Conservation (phyloP, 2,888 invertebrate genomes). For the Nephrotoma guestfalica region DNA sequence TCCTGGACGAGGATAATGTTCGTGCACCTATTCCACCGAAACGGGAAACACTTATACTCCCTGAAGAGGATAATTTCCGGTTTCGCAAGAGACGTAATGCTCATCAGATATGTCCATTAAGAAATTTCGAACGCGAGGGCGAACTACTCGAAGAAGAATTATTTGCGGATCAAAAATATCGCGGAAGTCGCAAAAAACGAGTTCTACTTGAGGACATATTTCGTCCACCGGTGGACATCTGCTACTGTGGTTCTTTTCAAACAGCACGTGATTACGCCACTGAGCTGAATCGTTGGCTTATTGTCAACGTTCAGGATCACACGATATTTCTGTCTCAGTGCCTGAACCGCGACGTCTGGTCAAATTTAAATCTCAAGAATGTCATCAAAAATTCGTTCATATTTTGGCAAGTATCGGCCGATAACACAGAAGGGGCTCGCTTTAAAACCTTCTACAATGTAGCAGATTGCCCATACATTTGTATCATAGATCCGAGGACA, state of each 20-base stretch:
- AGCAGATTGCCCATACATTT: slow-evolving; percentile 43
- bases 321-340: slow-evolving; percentile 53
- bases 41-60: slow-evolving; percentile 27
- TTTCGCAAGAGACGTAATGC: slow-evolving; percentile 21
- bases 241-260: slow-evolving; percentile 43
- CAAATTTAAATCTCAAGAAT: slow-evolving; percentile 41
- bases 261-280: slow-evolving; percentile 41
- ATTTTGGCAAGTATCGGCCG: slow-evolving; percentile 42
- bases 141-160: slow-evolving; percentile 1
- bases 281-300: slow-evolving; percentile 44
- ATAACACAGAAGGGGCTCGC: slow-evolving; percentile 42
- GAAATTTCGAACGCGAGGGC: slow-evolving; percentile 30
- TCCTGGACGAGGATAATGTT: slow-evolving; percentile 19
- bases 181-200: slow-evolving; percentile 24
- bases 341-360: slow-evolving; percentile 57
- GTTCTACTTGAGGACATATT: slow-evolving; percentile 49
- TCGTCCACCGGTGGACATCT: slow-evolving; percentile 50
- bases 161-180: slow-evolving; percentile 12
- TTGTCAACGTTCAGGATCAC: slow-evolving; percentile 55
- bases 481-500: slow-evolving; percentile 51
- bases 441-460: slow-evolving; percentile 52
- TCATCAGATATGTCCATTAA: slow-evolving; percentile 22
- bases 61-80: slow-evolving; percentile 30
- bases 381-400: slow-evolving; percentile 48
- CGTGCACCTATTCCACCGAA: slow-evolving; percentile 30